phyloP scores from a whole-genome alignment of 2,113 vertebrate species.

The Dicaeum eximium region DNA sequence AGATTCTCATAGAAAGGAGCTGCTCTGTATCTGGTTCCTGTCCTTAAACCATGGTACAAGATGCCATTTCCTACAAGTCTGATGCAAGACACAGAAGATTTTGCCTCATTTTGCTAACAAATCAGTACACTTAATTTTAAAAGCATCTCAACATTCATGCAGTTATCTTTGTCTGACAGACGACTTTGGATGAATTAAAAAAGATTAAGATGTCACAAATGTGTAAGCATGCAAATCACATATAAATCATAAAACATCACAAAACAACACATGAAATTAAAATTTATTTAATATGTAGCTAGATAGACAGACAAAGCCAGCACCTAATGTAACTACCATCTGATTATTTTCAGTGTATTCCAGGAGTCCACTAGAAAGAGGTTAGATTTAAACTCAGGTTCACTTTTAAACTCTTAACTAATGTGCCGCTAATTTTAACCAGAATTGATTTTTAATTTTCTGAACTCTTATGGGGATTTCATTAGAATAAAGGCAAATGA shows the following conservation, averaged over 20 bases:
- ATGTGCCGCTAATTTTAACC: neutral
- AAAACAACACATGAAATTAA: neutral
- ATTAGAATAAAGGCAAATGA: neutral
- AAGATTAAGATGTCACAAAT: neutral
- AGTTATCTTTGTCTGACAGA: neutral
- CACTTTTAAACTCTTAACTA: neutral
- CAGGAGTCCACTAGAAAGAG: neutral
- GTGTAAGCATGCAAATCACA: neutral
- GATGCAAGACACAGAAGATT: neutral
- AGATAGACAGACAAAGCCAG: neutral
- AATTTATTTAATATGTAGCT: neutral
- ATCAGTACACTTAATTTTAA: neutral
- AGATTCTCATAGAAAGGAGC: neutral
- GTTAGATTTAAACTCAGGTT: neutral
- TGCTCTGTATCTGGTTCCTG: neutral
- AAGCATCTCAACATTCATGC: neutral
- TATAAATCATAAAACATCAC: neutral
- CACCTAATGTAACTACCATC: neutral
- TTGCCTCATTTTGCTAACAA: neutral
- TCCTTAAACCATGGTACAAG: neutral
- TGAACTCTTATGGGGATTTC: neutral
- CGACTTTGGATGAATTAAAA: neutral
- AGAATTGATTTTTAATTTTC: neutral
- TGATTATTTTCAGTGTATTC: neutral
- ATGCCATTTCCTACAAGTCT: neutral